Base-by-base conservation (phyloP, 2,888 invertebrate species). In the Trichogramma evanescens region DNA sequence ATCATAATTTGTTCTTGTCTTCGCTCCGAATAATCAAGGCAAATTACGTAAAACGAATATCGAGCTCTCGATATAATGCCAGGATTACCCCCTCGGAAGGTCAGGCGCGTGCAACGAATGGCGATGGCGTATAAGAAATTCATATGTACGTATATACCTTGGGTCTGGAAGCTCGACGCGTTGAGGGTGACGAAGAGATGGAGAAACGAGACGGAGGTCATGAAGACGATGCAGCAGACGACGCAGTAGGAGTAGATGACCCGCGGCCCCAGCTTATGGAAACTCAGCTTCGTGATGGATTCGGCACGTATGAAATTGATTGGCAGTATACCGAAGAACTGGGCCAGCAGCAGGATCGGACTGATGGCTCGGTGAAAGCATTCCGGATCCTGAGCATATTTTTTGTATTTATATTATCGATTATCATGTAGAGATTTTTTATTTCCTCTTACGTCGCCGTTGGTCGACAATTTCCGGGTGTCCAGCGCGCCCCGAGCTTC, bases 321-420 rank as follows among this genome's bases (percentile, higher is more conserved):
- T 0, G 78, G 77, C 26, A 78, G 65, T 1, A 78, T 6, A 4
- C 78, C 78, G 49, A 78, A 78, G 57, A 71, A 65, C 66, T 77
- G 77, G 4, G 77, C 75, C 6, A 72, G n/a, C 3, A 61, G 56
- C 51, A 78, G 66, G 57, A 72, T 66, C 0, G 67, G 66, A 1
- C 72, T 65, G 5, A 75, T 70, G 3, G 77, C 74, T 43, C 70
- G 64, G 52, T 77, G 73, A 63, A 78, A 78, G 52, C 70, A 71
- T 64, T 76, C 73, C 9, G 67, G 63, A 56, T 72, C 68, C 75
- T 76, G 26, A n/a, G 50, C 13, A 13, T 13, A 13, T 13, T 13
- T 13, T 13, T 13, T 13, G 2, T 13, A 13, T 13, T 13, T 13
- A 13, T 13, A 13, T 13, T 13, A 13, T 13, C 13, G 13, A 2